Evolutionary conservation across 2,797 vertebrate species (phyloP).

Genomic region (Austrolebias charrua): DNA sequence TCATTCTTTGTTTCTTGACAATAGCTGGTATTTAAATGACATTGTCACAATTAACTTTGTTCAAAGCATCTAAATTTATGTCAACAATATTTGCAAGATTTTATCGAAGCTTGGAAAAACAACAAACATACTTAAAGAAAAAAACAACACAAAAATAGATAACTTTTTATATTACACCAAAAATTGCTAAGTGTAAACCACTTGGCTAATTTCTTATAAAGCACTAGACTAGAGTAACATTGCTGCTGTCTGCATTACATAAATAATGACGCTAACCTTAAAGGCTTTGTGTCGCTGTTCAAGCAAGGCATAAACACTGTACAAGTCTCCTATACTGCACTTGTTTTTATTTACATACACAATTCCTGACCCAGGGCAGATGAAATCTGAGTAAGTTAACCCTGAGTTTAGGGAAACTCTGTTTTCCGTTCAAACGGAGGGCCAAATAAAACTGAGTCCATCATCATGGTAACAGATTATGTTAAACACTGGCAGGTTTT

Average conservation of each 20-base stretch:
- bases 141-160: background rate
- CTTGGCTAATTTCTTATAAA: slow-evolving; percentile 53
- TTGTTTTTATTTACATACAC: slow-evolving; percentile 37
- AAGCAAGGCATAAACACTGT: slow-evolving; percentile 64
- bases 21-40: background rate
- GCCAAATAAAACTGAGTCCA: too few relatives aligned
- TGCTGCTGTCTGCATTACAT: slow-evolving; percentile 59
- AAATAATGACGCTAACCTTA: slow-evolving; percentile 46
- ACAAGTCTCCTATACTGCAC: slow-evolving; percentile 49
- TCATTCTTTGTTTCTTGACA: too few relatives aligned
- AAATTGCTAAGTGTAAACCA: slow-evolving; percentile 63
- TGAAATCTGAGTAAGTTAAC: too few relatives aligned
- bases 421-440: too few relatives aligned
- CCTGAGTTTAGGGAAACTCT: too few relatives aligned
- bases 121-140: slow-evolving; percentile 37
- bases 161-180: slow-evolving; percentile 47
- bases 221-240: slow-evolving; percentile 56
- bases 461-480: too few relatives aligned
- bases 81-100: slow-evolving; percentile 59
- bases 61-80: slow-evolving; percentile 55
- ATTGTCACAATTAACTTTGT: slow-evolving; percentile 39
- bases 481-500: too few relatives aligned
- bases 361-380: slow-evolving; percentile 11
- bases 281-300: slow-evolving; percentile 52
- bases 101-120: slow-evolving; percentile 65